A percentile compares a stretch with the other conserved stretches of the same genome.
Conservation (phyloP, 2,113 vertebrate genomes). For the Stigmatopora argus region DNA sequence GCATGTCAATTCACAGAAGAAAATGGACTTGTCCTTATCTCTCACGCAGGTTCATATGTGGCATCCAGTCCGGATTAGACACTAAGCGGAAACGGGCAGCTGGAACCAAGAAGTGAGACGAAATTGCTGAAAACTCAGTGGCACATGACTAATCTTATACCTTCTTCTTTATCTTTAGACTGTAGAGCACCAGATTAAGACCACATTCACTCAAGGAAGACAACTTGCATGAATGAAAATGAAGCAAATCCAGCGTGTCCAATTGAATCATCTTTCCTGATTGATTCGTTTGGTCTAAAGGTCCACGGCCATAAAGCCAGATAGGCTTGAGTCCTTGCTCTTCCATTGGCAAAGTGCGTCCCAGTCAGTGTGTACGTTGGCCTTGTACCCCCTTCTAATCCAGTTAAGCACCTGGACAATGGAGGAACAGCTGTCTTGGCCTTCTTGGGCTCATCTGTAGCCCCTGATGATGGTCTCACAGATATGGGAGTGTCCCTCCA, state of each 20-base stretch:
- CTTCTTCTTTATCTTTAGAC: slow-evolving; percentile 34
- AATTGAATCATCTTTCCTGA: neutral
- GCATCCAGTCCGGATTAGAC: slow-evolving; percentile 38
- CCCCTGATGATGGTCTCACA: slow-evolving; percentile 25
- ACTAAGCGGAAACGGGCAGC: slow-evolving; percentile 34
- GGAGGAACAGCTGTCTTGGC: slow-evolving; percentile 68
- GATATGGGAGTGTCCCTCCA: slow-evolving; percentile 5
- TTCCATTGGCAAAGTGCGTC: slow-evolving; percentile 14
- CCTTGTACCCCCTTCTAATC: slow-evolving; percentile 47
- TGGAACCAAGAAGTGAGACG: slow-evolving; percentile 52
- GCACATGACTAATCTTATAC: slow-evolving; percentile 55
- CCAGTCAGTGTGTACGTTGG: slow-evolving; percentile 13
- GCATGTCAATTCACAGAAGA: slow-evolving; percentile 8
- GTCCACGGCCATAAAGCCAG: slow-evolving; percentile 17
- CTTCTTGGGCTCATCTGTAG: slow-evolving; percentile 39
- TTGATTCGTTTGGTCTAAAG: neutral
- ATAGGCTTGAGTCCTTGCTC: slow-evolving; percentile 39
- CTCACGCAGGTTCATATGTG: slow-evolving; percentile 30
- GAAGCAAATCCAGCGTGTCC: neutral
- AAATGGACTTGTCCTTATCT: slow-evolving; percentile 53
- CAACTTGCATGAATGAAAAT: slow-evolving; percentile 25
- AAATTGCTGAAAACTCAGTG: slow-evolving; percentile 34
- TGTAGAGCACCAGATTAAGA: slow-evolving; percentile 57
- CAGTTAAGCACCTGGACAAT: slow-evolving; percentile 60
- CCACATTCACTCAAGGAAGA: slow-evolving; percentile 56